A percentile compares a stretch with the other conserved stretches of the same genome.
These are phyloP conservation scores for Barnardius zonarius DNA, from an alignment of 2,113 vertebrate genomes.

Conservation along the genomic window DNA sequence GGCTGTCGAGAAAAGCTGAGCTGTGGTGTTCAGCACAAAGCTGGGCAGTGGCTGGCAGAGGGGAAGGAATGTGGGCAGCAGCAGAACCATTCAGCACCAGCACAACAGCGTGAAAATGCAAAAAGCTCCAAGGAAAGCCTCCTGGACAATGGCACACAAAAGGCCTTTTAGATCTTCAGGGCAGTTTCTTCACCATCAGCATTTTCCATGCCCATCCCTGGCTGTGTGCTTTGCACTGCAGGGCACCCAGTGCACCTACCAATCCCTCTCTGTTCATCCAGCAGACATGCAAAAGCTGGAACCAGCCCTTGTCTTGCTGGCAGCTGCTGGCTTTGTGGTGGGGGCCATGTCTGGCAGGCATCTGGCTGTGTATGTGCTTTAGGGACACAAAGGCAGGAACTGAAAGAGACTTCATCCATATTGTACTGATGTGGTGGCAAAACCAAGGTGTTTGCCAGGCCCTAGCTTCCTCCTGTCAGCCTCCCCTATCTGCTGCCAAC, in stretches of 20 bases:
- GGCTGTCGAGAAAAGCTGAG: constrained; percentile 61
- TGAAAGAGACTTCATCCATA: background rate
- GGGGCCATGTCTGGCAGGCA: background rate
- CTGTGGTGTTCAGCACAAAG: constrained; percentile 58
- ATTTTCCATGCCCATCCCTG: constrained; percentile 9
- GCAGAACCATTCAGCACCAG: constrained; percentile 53
- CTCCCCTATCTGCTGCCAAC: background rate
- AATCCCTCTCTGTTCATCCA: background rate
- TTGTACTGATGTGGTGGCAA: background rate
- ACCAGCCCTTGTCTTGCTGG: background rate
- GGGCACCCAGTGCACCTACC: background rate
- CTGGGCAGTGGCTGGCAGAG: background rate
- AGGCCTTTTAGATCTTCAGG: constrained; percentile 46
- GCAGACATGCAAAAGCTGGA: background rate
- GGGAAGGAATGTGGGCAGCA: constrained; percentile 67
- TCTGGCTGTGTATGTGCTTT: background rate
- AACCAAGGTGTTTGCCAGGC: background rate
- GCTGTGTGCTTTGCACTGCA: background rate
- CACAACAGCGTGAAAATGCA: constrained; percentile 39
- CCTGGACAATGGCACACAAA: constrained; percentile 30
- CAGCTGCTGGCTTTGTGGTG: background rate
- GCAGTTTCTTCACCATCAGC: constrained; percentile 28
- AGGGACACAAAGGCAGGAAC: background rate
- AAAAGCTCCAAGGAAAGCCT: constrained; percentile 61
- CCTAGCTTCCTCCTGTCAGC: background rate